Base-by-base conservation (phyloP, 2,797 vertebrate genomes). In the Coregonus ussuriensis region DNA sequence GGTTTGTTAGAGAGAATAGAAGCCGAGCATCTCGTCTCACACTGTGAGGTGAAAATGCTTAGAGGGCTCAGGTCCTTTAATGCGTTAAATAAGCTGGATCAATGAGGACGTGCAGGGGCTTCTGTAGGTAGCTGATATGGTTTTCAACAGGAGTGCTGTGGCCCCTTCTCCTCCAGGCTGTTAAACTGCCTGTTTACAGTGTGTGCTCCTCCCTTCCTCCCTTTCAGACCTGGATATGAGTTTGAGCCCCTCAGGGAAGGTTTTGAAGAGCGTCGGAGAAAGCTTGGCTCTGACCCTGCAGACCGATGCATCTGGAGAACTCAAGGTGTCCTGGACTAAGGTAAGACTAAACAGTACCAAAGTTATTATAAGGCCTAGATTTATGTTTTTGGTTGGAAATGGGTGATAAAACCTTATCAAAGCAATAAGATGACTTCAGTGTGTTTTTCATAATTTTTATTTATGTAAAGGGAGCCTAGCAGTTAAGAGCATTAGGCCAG, bases 271-370 rank as follows among this genome's bases (percentile, higher is more conserved):
- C 75, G 92, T 95, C 3, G 96, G 95, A 0, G 94, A 96, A 76
- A 85, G 91, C 76, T 85, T 99, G 81, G 89, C 94, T 72, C 85
- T 96, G 74, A 91, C 87, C 0, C 92, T 97, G 37, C 87, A 93
- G 1, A 93, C 95, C 86, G 91, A 94, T 74, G 94, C 96, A 13
- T 96, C 97, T 16, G 94, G 90, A 85, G 88, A 91, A 18, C 77
- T 91, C 41, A 94, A 94, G 65, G 94, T 96, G 70, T 94, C 93
- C 51, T 99, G 97, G 96, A 95, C 93, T 89, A 99, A 99, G 95
- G 98, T 99, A 70, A 69, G 31, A 70, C 59, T 21, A 15, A 35
- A 16, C 31, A 33, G 16, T 16, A 67, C 66, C 14, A 67, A 33
- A 6, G 31, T 33, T 59, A 21, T 7, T 21, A 7, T 7, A 59